Evolutionary conservation across 2,797 vertebrate species (phyloP), one percentile per base, ranked within the genome.

Genomic region (Trachops cirrhosus): DNA sequence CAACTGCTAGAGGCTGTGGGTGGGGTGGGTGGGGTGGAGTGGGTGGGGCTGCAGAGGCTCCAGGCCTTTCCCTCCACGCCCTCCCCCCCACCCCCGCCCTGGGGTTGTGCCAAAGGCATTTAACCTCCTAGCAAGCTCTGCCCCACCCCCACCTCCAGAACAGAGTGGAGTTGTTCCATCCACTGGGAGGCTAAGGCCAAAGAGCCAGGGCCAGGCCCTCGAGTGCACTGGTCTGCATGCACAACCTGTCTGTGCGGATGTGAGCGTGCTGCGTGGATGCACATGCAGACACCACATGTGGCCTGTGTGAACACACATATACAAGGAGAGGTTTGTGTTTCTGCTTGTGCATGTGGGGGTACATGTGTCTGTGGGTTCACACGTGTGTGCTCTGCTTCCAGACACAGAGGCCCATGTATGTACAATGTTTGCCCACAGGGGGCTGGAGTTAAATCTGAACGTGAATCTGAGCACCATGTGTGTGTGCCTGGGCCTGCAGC

Each of bases 211-310:
- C 82, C 32, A 3, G 80, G 70, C 70, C 16, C 44, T n/a, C 1
- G 16, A 1, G 24, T 34, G 8, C 18, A 11, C n/a, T 3, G 39
- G 34, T 21, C 62, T 22, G 19, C 0, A 0, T 21, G 50, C 41
- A 14, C 19, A 0, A 22, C 37, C 8, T 19, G 4, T 54, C 34
- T 14, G 6, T 22, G 59, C 14, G 6, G 8, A 46, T 3, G 0
- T 0, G 2, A 9, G 54, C 9, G 0, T 6, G 24, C 34, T 3
- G 5, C 0, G 0, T 26, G 29, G 9, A 19, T 26, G 5, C 9
- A 24, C 57, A 0, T 16, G 46, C 8, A 74, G 26, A 32, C 62
- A 26, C 14, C 12, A n/a, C 34, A 12, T 4, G 3, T 2, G 50
- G 64, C 48, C 46, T 14, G 1, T 16, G 39, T 26, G 10, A 29